Conservation (phyloP, 1,140 invertebrate species). For the Druon quercuslanigerum region DNA sequence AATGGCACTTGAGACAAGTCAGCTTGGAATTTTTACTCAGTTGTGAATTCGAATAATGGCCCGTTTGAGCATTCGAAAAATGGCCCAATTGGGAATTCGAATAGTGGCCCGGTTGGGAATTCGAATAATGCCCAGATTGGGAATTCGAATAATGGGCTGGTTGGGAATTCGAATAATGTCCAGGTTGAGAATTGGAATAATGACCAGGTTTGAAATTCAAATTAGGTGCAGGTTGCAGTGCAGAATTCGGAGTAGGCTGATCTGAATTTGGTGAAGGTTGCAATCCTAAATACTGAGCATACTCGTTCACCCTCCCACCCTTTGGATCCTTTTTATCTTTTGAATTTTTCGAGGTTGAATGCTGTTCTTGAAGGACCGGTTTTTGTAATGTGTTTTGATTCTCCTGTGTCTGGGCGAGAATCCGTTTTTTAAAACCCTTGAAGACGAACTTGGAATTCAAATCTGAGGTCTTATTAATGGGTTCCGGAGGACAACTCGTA, state of each 20-base stretch:
- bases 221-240: background rate
- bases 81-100: background rate
- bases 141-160: constrained; percentile 76
- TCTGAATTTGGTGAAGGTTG: constrained; percentile 73
- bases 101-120: constrained; percentile 76
- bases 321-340: constrained; percentile 59
- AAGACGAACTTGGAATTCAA: constrained; percentile 61
- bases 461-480: constrained; percentile 61
- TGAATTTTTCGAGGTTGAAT: constrained; percentile 33
- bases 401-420: constrained; percentile 62
- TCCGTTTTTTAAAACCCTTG: constrained; percentile 69
- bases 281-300: constrained; percentile 84
- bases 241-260: constrained; percentile 4
- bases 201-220: background rate
- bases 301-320: constrained; percentile 77
- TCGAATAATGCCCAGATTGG: constrained; percentile 76
- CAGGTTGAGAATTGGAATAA: constrained; percentile 80
- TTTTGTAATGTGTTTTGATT: constrained; percentile 47
- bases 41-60: no score
- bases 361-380: constrained; percentile 30
- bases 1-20: constrained; percentile 81
- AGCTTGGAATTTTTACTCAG: constrained; percentile 73
- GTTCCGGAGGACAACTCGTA: constrained; percentile 40
- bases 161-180: constrained; percentile 67
- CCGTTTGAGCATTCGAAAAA: no score